Base-by-base conservation (phyloP, 2,797 vertebrate species). In the Acropternis orthonyx region DNA sequence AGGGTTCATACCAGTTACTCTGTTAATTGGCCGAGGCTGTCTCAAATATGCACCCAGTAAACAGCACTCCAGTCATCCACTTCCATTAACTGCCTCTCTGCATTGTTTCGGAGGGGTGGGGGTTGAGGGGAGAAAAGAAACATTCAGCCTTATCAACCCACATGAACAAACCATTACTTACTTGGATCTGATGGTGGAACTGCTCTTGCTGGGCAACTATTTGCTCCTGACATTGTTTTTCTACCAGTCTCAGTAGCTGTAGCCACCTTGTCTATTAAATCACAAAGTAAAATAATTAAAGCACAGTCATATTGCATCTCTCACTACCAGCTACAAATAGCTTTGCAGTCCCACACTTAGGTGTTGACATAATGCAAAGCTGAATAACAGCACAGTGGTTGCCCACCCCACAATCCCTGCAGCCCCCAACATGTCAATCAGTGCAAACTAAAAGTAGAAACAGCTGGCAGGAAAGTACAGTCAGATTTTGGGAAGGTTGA, bases 101-200 rank as follows among this genome's bases (percentile, higher is more conserved):
- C 20, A 63, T 14, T 73, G 24, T 26, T 84, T 72, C 39, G 48
- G 36, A 62, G n/a, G 7, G 65, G 19, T 2, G 36, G 27, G 34
- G 5, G n/a, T n/a, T 5, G 49, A 19, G 5, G 32, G 14, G 19
- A 62, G 28, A 28, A 61, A 82, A 87, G 20, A 71, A 85, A 21
- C 59, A 20, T 81, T 78, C 44, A 82, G 26, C 34, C 37, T 65
- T 62, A 85, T 5, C 30, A 15, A 56, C 32, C 21, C 36, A 49
- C 52, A 24, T 1, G 10, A 84, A 76, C 28, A 84, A 81, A n/a
- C 12, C 69, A 55, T 49, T n/a, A 94, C 98, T 97, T 83, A 99
- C 99, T 97, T 99, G 99, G 95, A 99, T 99, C 96, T 99, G 99
- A 96, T 98, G 98, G 98, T 98, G 98, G 96, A 99, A 99, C 85